Evolutionary conservation across 2,888 invertebrate species (phyloP).

Genomic region (Heliothis peltigera): DNA sequence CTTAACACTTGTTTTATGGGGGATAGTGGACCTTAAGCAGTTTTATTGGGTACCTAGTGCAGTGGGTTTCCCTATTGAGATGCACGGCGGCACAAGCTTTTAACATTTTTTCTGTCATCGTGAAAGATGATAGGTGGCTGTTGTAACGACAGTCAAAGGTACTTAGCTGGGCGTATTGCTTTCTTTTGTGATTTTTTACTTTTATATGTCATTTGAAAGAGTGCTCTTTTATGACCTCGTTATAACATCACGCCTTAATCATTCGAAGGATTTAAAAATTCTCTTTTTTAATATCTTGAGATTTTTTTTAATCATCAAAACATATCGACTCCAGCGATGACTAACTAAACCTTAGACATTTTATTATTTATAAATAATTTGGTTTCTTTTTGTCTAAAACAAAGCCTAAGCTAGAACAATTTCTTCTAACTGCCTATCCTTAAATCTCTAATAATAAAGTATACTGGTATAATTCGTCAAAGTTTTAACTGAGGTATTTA

Average conservation of each 20-base stretch:
- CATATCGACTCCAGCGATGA: too few relatives aligned
- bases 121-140: slow-evolving; percentile 1
- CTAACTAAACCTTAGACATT: too few relatives aligned
- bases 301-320: too few relatives aligned
- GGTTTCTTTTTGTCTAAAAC: not conserved
- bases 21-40: slow-evolving; percentile 25
- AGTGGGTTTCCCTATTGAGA: slow-evolving; percentile 10
- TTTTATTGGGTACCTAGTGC: slow-evolving; percentile 26
- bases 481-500: slow-evolving; percentile 3
- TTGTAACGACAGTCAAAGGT: not conserved
- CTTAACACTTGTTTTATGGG: slow-evolving; percentile 48
- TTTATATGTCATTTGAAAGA: not conserved
- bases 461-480: slow-evolving; percentile 2
- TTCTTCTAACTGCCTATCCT: not conserved
- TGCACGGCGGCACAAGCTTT: not conserved
- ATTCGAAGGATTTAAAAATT: too few relatives aligned
- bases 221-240: too few relatives aligned
- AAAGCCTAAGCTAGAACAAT: not conserved
- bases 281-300: too few relatives aligned
- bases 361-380: too few relatives aligned
- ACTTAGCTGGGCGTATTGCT: not conserved
- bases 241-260: too few relatives aligned
- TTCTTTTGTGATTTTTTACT: not conserved
- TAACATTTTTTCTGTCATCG: not conserved
- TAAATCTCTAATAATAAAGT: slow-evolving; percentile 4